Percentiles rank a stretch among this genome's conserved stretches.
Conservation (phyloP, 2,113 vertebrate genomes). For the Rafetus swinhoei region DNA sequence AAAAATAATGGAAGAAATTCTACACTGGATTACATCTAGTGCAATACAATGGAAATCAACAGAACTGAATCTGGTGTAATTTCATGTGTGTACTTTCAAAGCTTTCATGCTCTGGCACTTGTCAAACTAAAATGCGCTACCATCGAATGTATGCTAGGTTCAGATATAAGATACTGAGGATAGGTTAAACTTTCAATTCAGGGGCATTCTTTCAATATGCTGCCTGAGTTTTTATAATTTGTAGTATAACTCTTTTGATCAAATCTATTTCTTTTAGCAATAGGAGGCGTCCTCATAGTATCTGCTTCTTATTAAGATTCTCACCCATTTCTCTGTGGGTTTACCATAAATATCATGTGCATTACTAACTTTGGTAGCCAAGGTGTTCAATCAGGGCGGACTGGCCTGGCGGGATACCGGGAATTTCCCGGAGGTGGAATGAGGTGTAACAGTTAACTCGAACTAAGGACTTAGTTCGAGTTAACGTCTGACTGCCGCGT, state of each 20-base stretch:
- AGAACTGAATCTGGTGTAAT: constrained; percentile 70
- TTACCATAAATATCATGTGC: neutral
- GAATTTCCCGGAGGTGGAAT: too few species aligned
- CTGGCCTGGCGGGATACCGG: too few species aligned
- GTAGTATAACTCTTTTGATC: neutral
- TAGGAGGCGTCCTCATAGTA: neutral
- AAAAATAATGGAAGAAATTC: constrained; percentile 72
- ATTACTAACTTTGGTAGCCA: neutral
- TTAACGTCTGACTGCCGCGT: too few species aligned
- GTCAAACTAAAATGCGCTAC: constrained; percentile 56
- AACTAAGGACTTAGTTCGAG: too few species aligned
- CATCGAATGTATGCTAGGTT: constrained; percentile 64
- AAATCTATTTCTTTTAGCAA: constrained; percentile 29
- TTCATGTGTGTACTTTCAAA: constrained; percentile 63
- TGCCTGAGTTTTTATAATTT: constrained; percentile 1
- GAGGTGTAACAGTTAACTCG: too few species aligned
- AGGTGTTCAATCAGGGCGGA: neutral
- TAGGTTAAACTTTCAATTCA: constrained; percentile 25
- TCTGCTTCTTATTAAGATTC: neutral
- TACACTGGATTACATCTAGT: constrained; percentile 73
- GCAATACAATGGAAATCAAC: constrained; percentile 74
- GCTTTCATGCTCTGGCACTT: constrained; percentile 30
- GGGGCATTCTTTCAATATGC: constrained; percentile 14
- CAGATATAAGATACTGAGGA: constrained; percentile 37
- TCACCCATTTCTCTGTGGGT: neutral